A percentile compares a stretch with the other conserved stretches of the same genome.
Conservation (phyloP, 2,797 vertebrate species). For the Sphenodon punctatus region DNA sequence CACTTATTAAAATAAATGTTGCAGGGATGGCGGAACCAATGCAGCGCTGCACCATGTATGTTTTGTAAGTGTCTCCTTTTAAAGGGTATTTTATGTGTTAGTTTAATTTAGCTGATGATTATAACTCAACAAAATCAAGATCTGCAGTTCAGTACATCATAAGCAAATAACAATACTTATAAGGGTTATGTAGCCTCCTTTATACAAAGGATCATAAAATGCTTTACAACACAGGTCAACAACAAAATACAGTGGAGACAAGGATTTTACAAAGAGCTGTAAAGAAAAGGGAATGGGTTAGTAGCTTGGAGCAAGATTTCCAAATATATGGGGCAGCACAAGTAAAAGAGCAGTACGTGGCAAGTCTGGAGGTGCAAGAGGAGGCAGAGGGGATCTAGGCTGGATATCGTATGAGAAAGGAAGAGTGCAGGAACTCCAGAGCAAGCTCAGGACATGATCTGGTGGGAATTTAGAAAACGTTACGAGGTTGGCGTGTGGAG, state of each 20-base stretch:
- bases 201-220: background rate
- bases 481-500: no score
- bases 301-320: background rate
- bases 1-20: no score
- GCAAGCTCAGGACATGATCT: no score
- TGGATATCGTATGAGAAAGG: background rate
- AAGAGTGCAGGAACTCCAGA: background rate
- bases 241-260: background rate
- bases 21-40: no score
- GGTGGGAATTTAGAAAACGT: background rate
- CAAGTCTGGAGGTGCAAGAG: background rate
- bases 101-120: background rate
- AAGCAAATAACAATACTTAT: conserved; percentile 20
- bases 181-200: conserved; percentile 27
- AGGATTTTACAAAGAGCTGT: background rate
- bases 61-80: no score
- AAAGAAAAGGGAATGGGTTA: background rate
- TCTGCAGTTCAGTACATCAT: conserved; percentile 3
- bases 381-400: no score
- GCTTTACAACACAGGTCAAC: rapidly evolving
- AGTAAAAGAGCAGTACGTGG: rapidly evolving
- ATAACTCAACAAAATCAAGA: background rate
- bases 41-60: no score
- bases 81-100: no score
- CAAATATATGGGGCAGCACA: background rate